Percentiles rank a stretch among this genome's conserved stretches.
These are phyloP conservation scores for Mesochorus sp. DNA, from an alignment of 2,888 invertebrate species.

Conservation along the genomic window DNA sequence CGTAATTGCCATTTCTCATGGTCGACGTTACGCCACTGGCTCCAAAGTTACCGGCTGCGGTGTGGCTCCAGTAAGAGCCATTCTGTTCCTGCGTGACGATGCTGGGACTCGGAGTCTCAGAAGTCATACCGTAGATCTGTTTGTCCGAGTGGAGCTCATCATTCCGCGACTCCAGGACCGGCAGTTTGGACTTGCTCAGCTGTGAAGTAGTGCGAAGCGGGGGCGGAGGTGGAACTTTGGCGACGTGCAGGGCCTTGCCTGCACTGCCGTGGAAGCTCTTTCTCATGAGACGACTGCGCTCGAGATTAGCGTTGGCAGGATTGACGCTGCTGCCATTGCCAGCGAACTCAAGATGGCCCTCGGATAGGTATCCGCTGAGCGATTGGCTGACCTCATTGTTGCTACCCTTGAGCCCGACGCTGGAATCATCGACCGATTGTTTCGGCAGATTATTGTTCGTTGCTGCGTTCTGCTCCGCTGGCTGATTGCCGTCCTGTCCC, in stretches of 20 bases:
- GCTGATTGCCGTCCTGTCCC: constrained; percentile 85
- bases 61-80: constrained; percentile 77
- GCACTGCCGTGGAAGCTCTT: constrained; percentile 94
- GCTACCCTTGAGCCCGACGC: constrained; percentile 87
- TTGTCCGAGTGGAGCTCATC: constrained; percentile 78
- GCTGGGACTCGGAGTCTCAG: constrained; percentile 66
- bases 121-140: constrained; percentile 61
- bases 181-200: constrained; percentile 87
- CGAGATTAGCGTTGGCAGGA: constrained; percentile 91
- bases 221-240: constrained; percentile 93
- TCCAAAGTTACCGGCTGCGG: constrained; percentile 69
- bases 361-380: constrained; percentile 92
- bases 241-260: constrained; percentile 90
- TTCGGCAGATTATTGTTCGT: constrained; percentile 76
- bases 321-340: constrained; percentile 81
- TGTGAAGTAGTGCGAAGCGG: constrained; percentile 94
- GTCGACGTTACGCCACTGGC: constrained; percentile 55
- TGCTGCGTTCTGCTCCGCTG: constrained; percentile 78
- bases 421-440: constrained; percentile 88
- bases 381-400: constrained; percentile 85
- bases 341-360: constrained; percentile 92
- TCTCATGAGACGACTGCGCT: constrained; percentile 93
- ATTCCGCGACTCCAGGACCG: constrained; percentile 83
- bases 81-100: constrained; percentile 83
- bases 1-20: constrained; percentile 70